Percentiles rank a stretch among this genome's conserved stretches.
These are phyloP conservation scores for Lasioglossum marginatum DNA, from an alignment of 2,888 invertebrate genomes.

Conservation along the genomic window DNA sequence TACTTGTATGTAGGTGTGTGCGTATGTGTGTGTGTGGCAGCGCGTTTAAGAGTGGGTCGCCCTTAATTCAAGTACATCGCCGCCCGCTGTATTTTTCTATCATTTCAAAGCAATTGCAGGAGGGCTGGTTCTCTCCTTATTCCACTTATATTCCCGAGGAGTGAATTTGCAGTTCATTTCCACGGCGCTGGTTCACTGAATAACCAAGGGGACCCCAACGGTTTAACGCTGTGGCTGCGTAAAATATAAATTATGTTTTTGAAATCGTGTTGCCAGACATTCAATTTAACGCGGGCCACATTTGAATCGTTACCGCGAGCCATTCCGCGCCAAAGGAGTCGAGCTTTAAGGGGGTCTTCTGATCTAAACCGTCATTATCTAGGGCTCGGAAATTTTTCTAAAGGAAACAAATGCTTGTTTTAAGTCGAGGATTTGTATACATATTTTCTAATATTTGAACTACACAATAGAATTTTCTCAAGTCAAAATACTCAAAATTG, in stretches of 20 bases:
- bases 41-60: constrained; percentile 12
- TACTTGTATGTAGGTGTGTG: background rate
- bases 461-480: background rate
- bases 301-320: background rate
- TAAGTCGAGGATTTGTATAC: background rate
- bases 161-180: constrained; percentile 21
- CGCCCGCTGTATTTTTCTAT: constrained; percentile 39
- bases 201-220: background rate
- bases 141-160: constrained; percentile 17
- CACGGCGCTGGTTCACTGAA: constrained; percentile 19
- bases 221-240: background rate
- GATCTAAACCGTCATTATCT: background rate
- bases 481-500: background rate
- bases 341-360: background rate
- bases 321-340: background rate
- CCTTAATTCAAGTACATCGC: constrained; percentile 42
- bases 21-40: background rate
- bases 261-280: constrained; percentile 1
- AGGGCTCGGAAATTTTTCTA: background rate
- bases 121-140: background rate
- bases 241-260: constrained; percentile 19
- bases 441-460: background rate
- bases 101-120: constrained; percentile 17
- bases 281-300: background rate
- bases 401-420: background rate